phyloP scores from a whole-genome alignment of 2,888 invertebrate genomes.

The Carpatolechia fugitivella region DNA sequence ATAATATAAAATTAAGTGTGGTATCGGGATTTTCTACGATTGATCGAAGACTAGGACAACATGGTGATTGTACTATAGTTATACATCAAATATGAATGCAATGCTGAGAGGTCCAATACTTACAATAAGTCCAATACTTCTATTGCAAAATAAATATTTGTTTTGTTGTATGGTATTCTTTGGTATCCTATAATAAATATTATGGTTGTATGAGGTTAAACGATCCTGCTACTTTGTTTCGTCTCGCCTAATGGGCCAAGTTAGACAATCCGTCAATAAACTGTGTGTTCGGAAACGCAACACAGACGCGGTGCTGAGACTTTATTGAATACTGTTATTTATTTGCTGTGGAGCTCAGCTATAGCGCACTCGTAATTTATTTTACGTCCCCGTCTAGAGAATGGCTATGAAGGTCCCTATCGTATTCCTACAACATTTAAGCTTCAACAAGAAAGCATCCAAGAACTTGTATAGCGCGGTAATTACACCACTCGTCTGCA shows the following conservation, averaged over 20 bases:
- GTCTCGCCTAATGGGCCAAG: not conserved
- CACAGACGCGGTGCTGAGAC: conserved; percentile 20
- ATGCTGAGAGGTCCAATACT: too few relatives aligned
- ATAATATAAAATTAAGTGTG: not conserved
- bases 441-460: conserved; percentile 69
- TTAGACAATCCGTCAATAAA: conserved; percentile 11
- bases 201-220: not conserved
- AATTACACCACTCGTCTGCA: conserved; percentile 75
- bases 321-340: conserved; percentile 51
- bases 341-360: conserved; percentile 38
- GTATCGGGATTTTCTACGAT: too few relatives aligned
- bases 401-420: conserved; percentile 53
- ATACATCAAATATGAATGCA: too few relatives aligned
- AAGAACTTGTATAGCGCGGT: conserved; percentile 68
- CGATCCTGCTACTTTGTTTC: not conserved
- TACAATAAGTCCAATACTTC: too few relatives aligned
- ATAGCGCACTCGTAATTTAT: conserved; percentile 54
- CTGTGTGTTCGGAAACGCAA: conserved; percentile 8
- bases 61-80: too few relatives aligned
- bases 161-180: not conserved
- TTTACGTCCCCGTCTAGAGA: conserved; percentile 52
- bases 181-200: not conserved
- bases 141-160: not conserved
- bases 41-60: too few relatives aligned
- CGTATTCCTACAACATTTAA: conserved; percentile 65